These are phyloP conservation scores for Xiphias gladius DNA, from an alignment of 2,113 vertebrate species.

Conservation along the genomic window DNA sequence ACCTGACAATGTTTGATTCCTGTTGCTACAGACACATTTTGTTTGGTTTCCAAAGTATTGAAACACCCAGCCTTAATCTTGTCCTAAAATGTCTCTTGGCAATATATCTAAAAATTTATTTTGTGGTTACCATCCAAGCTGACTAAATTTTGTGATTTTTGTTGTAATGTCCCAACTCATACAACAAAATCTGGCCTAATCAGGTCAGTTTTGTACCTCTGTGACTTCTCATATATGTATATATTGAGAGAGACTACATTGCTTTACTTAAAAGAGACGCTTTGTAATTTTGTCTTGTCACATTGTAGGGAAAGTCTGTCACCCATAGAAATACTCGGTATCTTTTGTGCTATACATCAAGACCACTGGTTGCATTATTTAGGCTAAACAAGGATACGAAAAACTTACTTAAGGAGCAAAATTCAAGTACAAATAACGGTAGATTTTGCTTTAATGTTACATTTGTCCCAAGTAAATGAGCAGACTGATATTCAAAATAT, in stretches of 20 bases:
- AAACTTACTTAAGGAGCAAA: not conserved
- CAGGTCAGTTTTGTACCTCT: not conserved
- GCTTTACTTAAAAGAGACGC: constrained; percentile 10
- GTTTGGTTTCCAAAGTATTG: not conserved
- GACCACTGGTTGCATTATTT: not conserved
- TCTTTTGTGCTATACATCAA: not conserved
- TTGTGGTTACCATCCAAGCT: not conserved
- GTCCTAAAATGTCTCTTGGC: not conserved
- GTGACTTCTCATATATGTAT: not conserved
- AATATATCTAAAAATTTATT: not conserved
- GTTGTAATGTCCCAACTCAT: not conserved
- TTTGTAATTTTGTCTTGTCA: constrained; percentile 2
- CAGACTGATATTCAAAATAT: not conserved
- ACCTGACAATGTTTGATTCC: not conserved
- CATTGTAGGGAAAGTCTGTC: not conserved
- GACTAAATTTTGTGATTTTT: not conserved
- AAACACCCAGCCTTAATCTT: not conserved
- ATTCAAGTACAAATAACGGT: not conserved
- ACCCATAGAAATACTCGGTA: not conserved
- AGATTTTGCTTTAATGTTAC: too few relatives aligned
- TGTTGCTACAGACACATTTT: not conserved
- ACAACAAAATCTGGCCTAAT: not conserved
- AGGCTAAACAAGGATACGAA: not conserved
- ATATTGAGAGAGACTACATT: not conserved
- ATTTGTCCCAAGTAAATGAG: not conserved